Conservation (phyloP, 2,888 invertebrate genomes). For the Abrostola triplasia region DNA sequence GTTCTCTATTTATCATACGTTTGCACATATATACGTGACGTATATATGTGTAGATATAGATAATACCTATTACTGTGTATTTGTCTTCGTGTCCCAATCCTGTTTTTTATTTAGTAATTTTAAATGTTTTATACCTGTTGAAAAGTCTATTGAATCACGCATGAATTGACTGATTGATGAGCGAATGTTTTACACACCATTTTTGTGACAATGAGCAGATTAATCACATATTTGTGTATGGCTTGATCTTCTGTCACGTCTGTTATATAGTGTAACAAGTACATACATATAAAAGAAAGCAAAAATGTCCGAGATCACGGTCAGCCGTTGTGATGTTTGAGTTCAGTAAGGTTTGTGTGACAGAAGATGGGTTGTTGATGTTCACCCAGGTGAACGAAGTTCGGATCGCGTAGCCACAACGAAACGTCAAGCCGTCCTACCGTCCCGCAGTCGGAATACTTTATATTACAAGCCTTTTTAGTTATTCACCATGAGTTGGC, state of each 20-base stretch:
- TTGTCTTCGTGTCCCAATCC: conserved; percentile 72
- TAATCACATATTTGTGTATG: conserved; percentile 54
- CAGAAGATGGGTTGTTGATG: conserved; percentile 62
- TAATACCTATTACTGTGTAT: conserved; percentile 51
- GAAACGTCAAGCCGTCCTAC: conserved; percentile 34
- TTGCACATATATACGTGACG: neutral
- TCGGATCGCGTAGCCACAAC: conserved; percentile 43
- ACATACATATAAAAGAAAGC: conserved; percentile 46
- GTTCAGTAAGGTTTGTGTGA: conserved; percentile 42
- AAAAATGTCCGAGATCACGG: conserved; percentile 58
- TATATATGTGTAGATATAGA: conserved; percentile 19
- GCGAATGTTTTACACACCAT: conserved; percentile 34
- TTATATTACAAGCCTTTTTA: conserved; percentile 33
- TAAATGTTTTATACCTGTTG: conserved; percentile 44
- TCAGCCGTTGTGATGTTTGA: conserved; percentile 58
- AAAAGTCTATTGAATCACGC: conserved; percentile 24
- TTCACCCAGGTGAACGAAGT: conserved; percentile 42
- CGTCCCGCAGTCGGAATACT: conserved; percentile 27
- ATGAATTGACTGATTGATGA: conserved; percentile 54
- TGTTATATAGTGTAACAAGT: conserved; percentile 47
- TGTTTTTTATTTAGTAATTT: conserved; percentile 57
- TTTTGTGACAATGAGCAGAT: conserved; percentile 50
- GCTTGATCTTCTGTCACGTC: conserved; percentile 62
- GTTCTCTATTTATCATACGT: conserved; percentile 15
- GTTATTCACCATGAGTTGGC: conserved; percentile 52